Conservation (phyloP, 2,888 invertebrate species). For the Lithophane ornitopus region DNA sequence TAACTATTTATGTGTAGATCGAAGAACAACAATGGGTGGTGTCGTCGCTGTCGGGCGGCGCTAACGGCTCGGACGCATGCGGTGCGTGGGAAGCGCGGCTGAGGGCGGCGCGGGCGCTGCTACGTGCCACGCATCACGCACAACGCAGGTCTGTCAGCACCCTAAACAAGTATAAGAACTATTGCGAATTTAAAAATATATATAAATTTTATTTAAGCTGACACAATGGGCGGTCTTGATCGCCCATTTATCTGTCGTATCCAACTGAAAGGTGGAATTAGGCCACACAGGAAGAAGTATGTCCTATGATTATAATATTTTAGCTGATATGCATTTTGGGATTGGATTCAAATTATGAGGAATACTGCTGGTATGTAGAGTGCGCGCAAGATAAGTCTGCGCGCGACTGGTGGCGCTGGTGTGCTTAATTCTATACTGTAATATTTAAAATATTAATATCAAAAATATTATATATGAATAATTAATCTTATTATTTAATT, state of each 20-base stretch:
- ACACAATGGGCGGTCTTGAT: too few relatives aligned
- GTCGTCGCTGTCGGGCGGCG: constrained; percentile 74
- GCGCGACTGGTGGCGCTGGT: too few relatives aligned
- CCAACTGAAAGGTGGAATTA: neutral
- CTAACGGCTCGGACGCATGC: constrained; percentile 71
- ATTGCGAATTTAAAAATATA: too few relatives aligned
- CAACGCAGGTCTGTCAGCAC: constrained; percentile 80
- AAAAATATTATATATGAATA: too few relatives aligned
- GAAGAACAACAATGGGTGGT: constrained; percentile 87
- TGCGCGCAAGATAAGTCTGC: too few relatives aligned
- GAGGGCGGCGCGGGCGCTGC: constrained; percentile 76
- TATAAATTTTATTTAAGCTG: neutral
- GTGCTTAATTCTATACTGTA: too few relatives aligned
- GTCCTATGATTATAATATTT: neutral
- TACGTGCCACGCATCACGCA: constrained; percentile 82
- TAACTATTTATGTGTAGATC: constrained; percentile 71
- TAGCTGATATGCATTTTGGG: neutral
- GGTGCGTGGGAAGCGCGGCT: constrained; percentile 81
- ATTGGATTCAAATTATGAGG: neutral
- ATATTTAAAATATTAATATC: too few relatives aligned
- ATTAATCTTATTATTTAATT: too few relatives aligned
- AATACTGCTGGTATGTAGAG: neutral
- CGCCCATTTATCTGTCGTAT: neutral
- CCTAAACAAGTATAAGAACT: too few relatives aligned
- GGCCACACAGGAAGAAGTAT: neutral